Base-by-base conservation (phyloP, 2,113 vertebrate genomes). In the Glaucidium brasilianum region DNA sequence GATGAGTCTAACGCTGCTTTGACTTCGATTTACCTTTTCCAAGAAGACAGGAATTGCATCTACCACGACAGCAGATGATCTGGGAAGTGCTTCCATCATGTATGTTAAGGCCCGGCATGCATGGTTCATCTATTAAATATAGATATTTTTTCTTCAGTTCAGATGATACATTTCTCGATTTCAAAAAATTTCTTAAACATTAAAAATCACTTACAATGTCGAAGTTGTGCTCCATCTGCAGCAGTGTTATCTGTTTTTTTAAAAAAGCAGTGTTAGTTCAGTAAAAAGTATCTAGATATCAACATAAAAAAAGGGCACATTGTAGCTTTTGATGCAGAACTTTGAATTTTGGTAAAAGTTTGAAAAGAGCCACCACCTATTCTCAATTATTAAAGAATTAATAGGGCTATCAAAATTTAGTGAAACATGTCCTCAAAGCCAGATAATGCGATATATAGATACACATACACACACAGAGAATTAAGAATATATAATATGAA, bases 171-270 rank as follows among this genome's bases (percentile, higher is more conserved):
- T 25, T 72, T 85, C 14, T 39, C 0, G 15, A 63, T 27, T 81
- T 37, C 2, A 45, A 83, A 67, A 49, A 9, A 7, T 12, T 39
- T 37, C 12, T 72, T 30, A 15, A 75, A 69, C 27, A 86, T 66
- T 72, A 64, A 4, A 32, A 63, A 71, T 80, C 83, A 99, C 99
- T 99, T 98, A 99, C 99, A 98, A 99, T 99, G 97, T 99, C 99
- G 95, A 99, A 99, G 97, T 99, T 99, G 98, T 99, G 99, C 95
- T 99, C 99, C 99, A 99, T 99, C 97, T 99, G 99, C 95, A 99
- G 98, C 97, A 99, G 97, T 30, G 99, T 99, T 98, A 99, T 99
- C 99, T 99, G 94, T 94, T 97, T n/a, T 52, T 72, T 83, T 64
- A 93, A 80, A 89, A 90, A 55, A 78, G 62, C 26, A 80, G 21